phyloP scores from a whole-genome alignment of 2,797 vertebrate species.

The Erethizon dorsatum region DNA sequence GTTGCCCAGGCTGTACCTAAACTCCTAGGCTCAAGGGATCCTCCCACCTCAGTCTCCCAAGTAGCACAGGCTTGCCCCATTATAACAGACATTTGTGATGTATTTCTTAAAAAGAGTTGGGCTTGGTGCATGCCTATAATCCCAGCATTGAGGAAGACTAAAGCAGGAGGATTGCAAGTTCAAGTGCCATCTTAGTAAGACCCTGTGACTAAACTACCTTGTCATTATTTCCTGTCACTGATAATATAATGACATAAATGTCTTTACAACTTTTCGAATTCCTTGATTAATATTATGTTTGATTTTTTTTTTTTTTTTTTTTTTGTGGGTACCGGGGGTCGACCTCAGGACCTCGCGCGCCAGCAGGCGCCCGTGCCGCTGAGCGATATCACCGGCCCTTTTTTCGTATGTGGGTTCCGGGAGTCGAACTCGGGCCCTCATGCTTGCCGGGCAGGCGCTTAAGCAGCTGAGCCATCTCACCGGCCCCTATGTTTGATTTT shows the following conservation, averaged over 20 bases:
- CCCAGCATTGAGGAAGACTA: background rate
- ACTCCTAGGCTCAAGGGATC: background rate
- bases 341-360: too few species aligned
- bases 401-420: too few species aligned
- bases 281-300: conserved; percentile 7
- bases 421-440: too few species aligned
- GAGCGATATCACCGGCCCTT: too few species aligned
- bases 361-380: too few species aligned
- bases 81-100: background rate
- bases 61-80: background rate
- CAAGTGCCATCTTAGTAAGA: background rate
- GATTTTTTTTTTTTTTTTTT: background rate
- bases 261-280: conserved; percentile 7
- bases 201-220: background rate
- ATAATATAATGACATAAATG: background rate
- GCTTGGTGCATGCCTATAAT: background rate
- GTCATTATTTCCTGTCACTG: background rate
- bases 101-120: background rate
- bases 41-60: background rate
- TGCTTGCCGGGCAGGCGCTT: too few species aligned
- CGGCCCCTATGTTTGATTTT: too few species aligned
- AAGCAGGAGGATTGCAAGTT: too few species aligned
- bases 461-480: too few species aligned
- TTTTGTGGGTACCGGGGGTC: too few species aligned
- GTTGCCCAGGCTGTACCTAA: too few species aligned